Conservation (phyloP, 2,888 invertebrate species). For the Spilarctia lutea region DNA sequence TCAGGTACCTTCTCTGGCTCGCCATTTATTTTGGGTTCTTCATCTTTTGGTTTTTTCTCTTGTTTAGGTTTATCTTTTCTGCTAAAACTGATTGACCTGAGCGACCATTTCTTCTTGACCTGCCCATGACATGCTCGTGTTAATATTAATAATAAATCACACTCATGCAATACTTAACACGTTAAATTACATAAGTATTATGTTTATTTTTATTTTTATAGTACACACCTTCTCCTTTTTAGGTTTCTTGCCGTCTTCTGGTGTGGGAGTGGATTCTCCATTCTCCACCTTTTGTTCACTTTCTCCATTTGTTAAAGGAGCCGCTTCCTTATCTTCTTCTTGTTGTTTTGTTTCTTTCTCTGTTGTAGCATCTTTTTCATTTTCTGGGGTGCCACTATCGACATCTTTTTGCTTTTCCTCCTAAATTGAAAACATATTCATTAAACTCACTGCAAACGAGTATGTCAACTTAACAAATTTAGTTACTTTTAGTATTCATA, state of each 20-base stretch:
- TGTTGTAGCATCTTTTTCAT: slow-evolving; percentile 89
- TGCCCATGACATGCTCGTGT: slow-evolving; percentile 71
- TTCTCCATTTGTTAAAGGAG: slow-evolving; percentile 76
- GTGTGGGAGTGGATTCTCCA: slow-evolving; percentile 70
- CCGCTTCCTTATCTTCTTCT: slow-evolving; percentile 65
- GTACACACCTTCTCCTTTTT: slow-evolving; percentile 88
- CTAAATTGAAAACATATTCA: slow-evolving; percentile 38
- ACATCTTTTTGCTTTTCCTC: slow-evolving; percentile 88
- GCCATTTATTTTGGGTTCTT: slow-evolving; percentile 86
- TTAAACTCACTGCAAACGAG: neutral
- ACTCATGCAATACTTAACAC: slow-evolving; percentile 55
- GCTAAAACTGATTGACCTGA: slow-evolving; percentile 94
- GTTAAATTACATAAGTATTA: slow-evolving; percentile 24
- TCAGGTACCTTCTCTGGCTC: slow-evolving; percentile 88
- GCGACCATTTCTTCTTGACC: slow-evolving; percentile 96
- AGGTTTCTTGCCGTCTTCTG: slow-evolving; percentile 87
- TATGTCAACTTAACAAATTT: neutral
- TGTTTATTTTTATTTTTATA: neutral
- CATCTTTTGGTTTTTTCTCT: slow-evolving; percentile 88
- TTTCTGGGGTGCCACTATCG: slow-evolving; percentile 87
- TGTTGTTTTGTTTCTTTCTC: slow-evolving; percentile 86
- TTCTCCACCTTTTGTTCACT: slow-evolving; percentile 78
- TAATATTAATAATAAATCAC: slow-evolving; percentile 56
- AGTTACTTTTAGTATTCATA: neutral
- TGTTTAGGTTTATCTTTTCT: slow-evolving; percentile 96